Conservation (phyloP, 2,797 vertebrate genomes). For the Gymnodraco acuticeps region DNA sequence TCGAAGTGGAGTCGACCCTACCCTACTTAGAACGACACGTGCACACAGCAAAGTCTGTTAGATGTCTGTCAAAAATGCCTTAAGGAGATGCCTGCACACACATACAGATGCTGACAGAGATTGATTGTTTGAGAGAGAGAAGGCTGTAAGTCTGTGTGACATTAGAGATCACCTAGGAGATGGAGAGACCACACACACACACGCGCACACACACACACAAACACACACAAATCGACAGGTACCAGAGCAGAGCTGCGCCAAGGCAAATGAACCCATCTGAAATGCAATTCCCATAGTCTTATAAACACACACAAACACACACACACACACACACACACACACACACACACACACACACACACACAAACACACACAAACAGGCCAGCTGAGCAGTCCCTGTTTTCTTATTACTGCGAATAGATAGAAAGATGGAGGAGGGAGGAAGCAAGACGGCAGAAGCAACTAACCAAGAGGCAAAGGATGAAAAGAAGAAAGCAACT, state of each 20-base stretch:
- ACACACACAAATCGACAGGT: conserved; percentile 46
- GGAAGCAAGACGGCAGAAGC: neutral
- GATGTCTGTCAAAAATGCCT: conserved; percentile 55
- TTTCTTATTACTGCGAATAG: conserved; percentile 76
- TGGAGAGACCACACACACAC: conserved; percentile 21
- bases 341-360: conserved; percentile 8
- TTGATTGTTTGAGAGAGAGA: conserved; percentile 60
- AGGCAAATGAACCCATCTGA: conserved; percentile 75
- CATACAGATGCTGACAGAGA: conserved; percentile 35
- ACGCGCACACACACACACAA: neutral
- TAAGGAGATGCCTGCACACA: conserved; percentile 33
- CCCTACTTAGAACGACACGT: conserved; percentile 28
- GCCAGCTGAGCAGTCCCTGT: conserved; percentile 63
- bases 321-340: conserved; percentile 41
- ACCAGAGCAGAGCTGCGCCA: conserved; percentile 54
- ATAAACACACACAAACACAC: conserved; percentile 52
- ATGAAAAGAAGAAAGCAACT: conserved; percentile 9
- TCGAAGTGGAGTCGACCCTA: too few relatives aligned
- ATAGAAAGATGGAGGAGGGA: conserved; percentile 48
- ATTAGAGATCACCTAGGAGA: conserved; percentile 69
- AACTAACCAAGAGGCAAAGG: conserved; percentile 16
- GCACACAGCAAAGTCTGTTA: conserved; percentile 51
- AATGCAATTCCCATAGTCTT: conserved; percentile 75
- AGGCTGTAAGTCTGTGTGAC: conserved; percentile 61
- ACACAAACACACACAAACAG: conserved; percentile 21